These are phyloP conservation scores for Pogonocherus hispidulus DNA, from an alignment of 2,888 invertebrate species.

Conservation along the genomic window DNA sequence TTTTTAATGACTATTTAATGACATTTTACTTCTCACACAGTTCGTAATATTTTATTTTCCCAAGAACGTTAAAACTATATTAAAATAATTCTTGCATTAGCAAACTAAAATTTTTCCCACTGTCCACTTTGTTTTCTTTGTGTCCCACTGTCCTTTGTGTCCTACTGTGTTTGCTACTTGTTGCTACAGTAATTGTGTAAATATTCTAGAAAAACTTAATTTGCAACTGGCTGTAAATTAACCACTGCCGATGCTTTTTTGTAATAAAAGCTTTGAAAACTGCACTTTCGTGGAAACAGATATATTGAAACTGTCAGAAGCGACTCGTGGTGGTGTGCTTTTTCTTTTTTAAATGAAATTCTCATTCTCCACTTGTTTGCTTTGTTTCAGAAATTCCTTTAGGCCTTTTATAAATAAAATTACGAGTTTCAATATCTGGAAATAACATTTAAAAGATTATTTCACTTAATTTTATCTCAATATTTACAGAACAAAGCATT, in stretches of 20 bases:
- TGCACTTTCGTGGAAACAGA: neutral
- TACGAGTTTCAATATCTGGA: neutral
- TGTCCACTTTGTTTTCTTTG: too few species aligned
- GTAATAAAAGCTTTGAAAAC: neutral
- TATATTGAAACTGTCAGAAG: conserved; percentile 16
- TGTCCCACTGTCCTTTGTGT: too few species aligned
- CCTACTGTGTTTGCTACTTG: neutral
- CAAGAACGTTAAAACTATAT: too few species aligned
- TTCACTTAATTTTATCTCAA: neutral
- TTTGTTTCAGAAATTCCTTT: neutral
- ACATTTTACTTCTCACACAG: too few species aligned
- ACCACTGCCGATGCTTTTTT: neutral
- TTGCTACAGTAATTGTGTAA: neutral
- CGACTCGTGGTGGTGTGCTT: neutral
- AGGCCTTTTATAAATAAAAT: neutral
- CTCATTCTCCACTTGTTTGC: neutral
- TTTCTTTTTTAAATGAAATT: neutral
- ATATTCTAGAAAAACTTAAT: neutral
- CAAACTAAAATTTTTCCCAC: too few species aligned
- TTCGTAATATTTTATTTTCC: too few species aligned
- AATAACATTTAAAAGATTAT: neutral
- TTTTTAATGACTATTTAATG: too few species aligned
- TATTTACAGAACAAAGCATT: neutral
- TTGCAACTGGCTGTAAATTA: neutral
- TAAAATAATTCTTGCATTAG: too few species aligned